Percentiles rank a stretch among this genome's conserved stretches.
Evolutionary conservation across 2,113 vertebrate genomes (phyloP).

Genomic region (Tragelaphus buxtoni): DNA sequence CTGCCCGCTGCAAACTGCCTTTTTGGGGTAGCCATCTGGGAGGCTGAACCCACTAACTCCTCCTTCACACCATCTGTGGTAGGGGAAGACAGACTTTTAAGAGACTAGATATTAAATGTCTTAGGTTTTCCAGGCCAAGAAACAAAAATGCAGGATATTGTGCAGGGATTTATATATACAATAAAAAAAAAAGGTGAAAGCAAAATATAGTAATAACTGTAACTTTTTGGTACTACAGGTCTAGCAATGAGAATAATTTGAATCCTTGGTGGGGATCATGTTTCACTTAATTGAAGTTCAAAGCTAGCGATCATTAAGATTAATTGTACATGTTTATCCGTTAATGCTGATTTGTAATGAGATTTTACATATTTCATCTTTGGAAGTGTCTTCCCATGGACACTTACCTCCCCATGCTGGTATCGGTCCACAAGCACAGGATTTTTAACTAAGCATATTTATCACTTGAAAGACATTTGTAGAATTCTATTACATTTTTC

Average conservation of each 20-base stretch:
- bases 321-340: rapidly evolving
- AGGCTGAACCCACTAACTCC: neutral
- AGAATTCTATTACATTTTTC: neutral
- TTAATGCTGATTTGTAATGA: neutral
- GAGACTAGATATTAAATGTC: neutral
- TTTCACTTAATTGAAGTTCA: neutral
- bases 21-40: neutral
- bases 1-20: neutral
- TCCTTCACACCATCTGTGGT: neutral
- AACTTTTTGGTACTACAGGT: neutral
- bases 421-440: neutral
- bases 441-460: neutral
- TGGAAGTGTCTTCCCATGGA: neutral
- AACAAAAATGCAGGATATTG: neutral
- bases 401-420: neutral
- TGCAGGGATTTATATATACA: neutral
- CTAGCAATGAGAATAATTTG: neutral
- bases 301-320: neutral
- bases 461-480: neutral
- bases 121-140: neutral
- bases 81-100: neutral
- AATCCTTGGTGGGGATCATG: neutral
- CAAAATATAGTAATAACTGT: neutral
- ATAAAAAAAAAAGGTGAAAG: neutral
- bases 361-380: neutral